Evolutionary conservation across 2,797 vertebrate species (phyloP).

Genomic region (Varecia variegata): DNA sequence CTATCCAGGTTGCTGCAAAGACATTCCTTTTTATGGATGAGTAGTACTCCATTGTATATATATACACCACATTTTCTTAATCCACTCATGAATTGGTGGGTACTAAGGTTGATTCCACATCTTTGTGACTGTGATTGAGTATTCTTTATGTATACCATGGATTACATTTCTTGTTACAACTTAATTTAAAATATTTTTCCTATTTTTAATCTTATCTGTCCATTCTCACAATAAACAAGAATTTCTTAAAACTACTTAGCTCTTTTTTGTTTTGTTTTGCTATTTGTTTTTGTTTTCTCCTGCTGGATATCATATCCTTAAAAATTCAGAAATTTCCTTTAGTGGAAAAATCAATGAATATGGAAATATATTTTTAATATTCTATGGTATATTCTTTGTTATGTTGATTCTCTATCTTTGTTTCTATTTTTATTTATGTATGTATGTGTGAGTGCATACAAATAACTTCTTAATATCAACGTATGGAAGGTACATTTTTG

Average conservation of each 20-base stretch:
- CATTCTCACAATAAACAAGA: neutral
- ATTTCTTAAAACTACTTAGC: neutral
- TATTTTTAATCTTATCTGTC: neutral
- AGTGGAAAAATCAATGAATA: neutral
- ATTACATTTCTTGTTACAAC: neutral
- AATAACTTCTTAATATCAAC: neutral
- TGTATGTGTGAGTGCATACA: neutral
- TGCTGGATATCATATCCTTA: neutral
- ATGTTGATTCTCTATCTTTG: neutral
- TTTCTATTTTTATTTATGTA: neutral
- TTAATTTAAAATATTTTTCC: neutral
- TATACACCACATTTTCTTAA: too few relatives aligned
- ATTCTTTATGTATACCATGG: neutral
- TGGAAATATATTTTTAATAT: too few relatives aligned
- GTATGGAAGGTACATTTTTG: neutral
- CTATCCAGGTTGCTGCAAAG: neutral
- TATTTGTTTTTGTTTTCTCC: neutral
- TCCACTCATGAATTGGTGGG: too few relatives aligned
- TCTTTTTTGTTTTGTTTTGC: neutral
- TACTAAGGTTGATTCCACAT: neutral
- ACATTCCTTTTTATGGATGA: neutral
- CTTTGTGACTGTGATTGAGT: neutral
- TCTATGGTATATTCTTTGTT: neutral
- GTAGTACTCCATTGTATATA: neutral
- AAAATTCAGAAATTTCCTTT: neutral